These are phyloP conservation scores for Leptopilina boulardi DNA, from an alignment of 1,140 invertebrate species.

Conservation along the genomic window DNA sequence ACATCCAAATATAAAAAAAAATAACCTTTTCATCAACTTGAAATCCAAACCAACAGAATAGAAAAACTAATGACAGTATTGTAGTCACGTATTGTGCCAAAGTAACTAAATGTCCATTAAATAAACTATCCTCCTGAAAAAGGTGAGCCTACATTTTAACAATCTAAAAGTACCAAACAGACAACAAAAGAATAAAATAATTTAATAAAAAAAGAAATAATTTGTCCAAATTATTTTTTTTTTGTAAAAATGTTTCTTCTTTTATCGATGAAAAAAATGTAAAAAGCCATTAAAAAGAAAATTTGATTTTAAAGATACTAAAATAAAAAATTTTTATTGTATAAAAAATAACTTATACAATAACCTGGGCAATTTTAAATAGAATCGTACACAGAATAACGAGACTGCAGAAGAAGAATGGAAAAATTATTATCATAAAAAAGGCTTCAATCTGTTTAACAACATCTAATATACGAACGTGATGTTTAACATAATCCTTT, in stretches of 20 bases:
- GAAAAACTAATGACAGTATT: background rate
- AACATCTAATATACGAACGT: constrained; percentile 8
- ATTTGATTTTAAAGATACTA: too few relatives aligned
- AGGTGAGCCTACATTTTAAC: too few relatives aligned
- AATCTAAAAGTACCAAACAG: too few relatives aligned
- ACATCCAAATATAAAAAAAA: too few relatives aligned
- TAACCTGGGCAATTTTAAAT: constrained; percentile 17
- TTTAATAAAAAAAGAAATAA: too few relatives aligned
- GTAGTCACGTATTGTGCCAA: background rate
- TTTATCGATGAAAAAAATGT: too few relatives aligned
- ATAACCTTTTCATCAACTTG: background rate
- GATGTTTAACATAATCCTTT: constrained; percentile 11
- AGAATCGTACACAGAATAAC: constrained; percentile 1
- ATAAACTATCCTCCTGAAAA: background rate
- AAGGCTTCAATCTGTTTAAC: constrained; percentile 11
- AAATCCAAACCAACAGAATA: constrained; percentile 3
- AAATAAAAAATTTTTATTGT: too few relatives aligned
- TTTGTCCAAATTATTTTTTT: too few relatives aligned
- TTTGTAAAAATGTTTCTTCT: too few relatives aligned
- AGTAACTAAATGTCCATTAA: background rate
- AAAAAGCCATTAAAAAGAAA: too few relatives aligned
- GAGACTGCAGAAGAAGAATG: background rate
- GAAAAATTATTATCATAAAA: background rate
- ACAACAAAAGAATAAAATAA: too few relatives aligned
- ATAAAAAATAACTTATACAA: background rate